Evolutionary conservation across 2,888 invertebrate species (phyloP).

Genomic region (Drosophila tripunctata): DNA sequence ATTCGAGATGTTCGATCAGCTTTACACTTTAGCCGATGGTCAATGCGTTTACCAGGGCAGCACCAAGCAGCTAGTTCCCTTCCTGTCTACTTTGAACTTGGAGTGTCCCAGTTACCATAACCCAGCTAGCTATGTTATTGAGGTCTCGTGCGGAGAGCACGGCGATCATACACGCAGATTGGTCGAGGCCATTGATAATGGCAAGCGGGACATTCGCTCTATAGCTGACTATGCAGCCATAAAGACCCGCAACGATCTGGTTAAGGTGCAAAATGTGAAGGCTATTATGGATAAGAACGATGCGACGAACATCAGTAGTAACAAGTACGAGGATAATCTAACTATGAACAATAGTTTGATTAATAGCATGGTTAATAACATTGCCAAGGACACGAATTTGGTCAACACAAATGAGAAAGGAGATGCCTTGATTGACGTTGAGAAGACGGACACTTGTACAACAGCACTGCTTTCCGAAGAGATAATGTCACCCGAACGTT

Average conservation of each 20-base stretch:
- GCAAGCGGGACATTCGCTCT: slow-evolving; percentile 91
- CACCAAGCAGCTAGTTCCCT: slow-evolving; percentile 92
- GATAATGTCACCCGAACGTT: slow-evolving; percentile 88
- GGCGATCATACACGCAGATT: slow-evolving; percentile 94
- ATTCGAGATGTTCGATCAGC: slow-evolving; percentile 98
- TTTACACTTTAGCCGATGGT: slow-evolving; percentile 96
- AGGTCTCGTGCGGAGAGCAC: slow-evolving; percentile 98
- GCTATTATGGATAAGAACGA: slow-evolving; percentile 86
- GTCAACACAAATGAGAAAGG: slow-evolving; percentile 81
- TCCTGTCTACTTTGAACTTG: slow-evolving; percentile 91
- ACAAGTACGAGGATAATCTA: slow-evolving; percentile 82
- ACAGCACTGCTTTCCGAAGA: slow-evolving; percentile 88
- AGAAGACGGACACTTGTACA: slow-evolving; percentile 89
- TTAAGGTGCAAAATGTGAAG: slow-evolving; percentile 85
- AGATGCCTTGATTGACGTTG: slow-evolving; percentile 84
- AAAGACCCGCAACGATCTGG: slow-evolving; percentile 85
- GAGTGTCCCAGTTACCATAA: slow-evolving; percentile 98
- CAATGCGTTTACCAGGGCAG: slow-evolving; percentile 97
- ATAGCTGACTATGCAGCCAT: slow-evolving; percentile 89
- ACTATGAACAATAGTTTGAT: slow-evolving; percentile 83
- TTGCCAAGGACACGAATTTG: slow-evolving; percentile 84
- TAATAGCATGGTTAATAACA: slow-evolving; percentile 87
- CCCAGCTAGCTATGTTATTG: slow-evolving; percentile 98
- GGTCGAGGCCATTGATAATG: slow-evolving; percentile 93
- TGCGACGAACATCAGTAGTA: slow-evolving; percentile 77